A percentile compares a stretch with the other conserved stretches of the same genome.
Evolutionary conservation across 2,113 vertebrate genomes (phyloP).

Genomic region (Papio anubis): DNA sequence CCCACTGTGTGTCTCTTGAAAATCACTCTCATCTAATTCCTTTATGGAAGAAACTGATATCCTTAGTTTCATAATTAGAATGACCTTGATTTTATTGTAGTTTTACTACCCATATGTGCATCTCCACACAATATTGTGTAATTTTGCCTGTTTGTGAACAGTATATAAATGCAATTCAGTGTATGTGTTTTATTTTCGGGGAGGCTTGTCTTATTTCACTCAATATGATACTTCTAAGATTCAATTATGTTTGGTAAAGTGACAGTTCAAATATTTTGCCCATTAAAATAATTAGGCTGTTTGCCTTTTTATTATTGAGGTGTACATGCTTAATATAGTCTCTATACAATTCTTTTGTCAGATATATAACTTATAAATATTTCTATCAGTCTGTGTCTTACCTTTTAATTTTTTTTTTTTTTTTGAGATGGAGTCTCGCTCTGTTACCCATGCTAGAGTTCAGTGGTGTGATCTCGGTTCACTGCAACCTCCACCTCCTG

Average conservation of each 20-base stretch:
- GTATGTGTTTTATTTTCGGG: not conserved
- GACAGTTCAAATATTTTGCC: not conserved
- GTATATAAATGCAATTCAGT: not conserved
- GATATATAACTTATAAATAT: not conserved
- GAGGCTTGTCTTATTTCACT: not conserved
- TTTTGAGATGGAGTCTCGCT: no score
- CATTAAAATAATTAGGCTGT: not conserved
- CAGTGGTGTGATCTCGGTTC: no score
- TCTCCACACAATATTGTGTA: not conserved
- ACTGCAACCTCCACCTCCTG: no score
- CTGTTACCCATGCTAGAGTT: no score
- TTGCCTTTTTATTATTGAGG: not conserved
- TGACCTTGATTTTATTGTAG: not conserved
- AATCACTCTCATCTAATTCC: not conserved
- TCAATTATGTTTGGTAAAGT: slow-evolving; percentile 22
- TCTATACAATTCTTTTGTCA: not conserved
- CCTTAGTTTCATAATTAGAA: not conserved
- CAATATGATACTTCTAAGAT: not conserved
- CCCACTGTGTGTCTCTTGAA: not conserved
- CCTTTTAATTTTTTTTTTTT: not conserved
- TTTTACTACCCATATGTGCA: not conserved
- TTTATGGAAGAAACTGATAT: not conserved
- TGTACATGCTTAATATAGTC: not conserved
- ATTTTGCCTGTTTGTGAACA: not conserved
- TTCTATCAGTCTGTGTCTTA: not conserved